These are phyloP conservation scores for Dusona sp. DNA, from an alignment of 2,888 invertebrate species.

Conservation along the genomic window DNA sequence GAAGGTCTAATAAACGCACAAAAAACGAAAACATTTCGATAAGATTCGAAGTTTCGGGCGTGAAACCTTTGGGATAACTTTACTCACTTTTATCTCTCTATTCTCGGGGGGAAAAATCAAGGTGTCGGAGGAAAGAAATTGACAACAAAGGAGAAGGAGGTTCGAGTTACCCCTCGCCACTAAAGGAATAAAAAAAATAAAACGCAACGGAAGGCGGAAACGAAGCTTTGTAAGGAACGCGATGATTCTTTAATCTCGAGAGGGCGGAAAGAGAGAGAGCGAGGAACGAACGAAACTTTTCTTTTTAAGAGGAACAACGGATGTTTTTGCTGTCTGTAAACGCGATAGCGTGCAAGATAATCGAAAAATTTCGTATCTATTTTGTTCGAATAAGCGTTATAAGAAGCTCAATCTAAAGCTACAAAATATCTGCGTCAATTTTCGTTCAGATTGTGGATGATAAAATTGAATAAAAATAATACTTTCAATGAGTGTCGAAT, in stretches of 20 bases:
- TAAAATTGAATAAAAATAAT: neutral
- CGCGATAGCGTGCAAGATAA: neutral
- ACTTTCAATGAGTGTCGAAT: neutral
- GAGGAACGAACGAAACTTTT: too few relatives aligned
- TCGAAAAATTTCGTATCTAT: neutral
- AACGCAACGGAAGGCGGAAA: constrained; percentile 22
- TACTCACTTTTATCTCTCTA: constrained; percentile 34
- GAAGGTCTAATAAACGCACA: constrained; percentile 14
- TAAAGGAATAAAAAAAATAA: constrained; percentile 7
- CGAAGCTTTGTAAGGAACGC: constrained; percentile 15
- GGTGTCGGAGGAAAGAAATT: constrained; percentile 1
- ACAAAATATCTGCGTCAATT: neutral
- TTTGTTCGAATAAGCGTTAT: neutral
- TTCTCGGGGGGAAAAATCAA: constrained; percentile 6
- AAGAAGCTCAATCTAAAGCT: neutral
- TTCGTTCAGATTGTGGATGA: neutral
- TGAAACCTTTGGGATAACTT: constrained; percentile 18
- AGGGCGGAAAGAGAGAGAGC: neutral
- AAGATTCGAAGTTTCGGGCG: constrained; percentile 41
- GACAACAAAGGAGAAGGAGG: constrained; percentile 7
- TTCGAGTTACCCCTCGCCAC: constrained; percentile 5
- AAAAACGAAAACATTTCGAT: constrained; percentile 27
- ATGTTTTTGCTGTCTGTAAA: neutral
- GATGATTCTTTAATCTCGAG: constrained; percentile 26
- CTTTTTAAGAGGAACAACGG: too few relatives aligned